These are phyloP conservation scores for Porites rus DNA, from an alignment of 92 coral and sea anemone species.

Conservation along the genomic window DNA sequence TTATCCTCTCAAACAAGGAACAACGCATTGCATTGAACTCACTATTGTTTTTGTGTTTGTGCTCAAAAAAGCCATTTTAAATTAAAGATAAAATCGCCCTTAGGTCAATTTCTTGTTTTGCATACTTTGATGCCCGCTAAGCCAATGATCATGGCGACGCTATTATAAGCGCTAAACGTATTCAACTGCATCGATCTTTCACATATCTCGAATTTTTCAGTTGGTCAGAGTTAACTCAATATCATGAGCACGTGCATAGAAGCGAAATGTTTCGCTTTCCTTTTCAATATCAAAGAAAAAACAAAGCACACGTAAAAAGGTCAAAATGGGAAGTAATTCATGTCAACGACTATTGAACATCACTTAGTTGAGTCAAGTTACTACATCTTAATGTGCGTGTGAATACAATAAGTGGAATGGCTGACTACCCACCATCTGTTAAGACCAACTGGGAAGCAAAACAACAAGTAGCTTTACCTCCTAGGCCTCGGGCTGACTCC, in stretches of 20 bases:
- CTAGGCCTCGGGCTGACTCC: conserved; percentile 11
- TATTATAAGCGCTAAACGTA: not conserved
- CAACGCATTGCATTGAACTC: too few relatives aligned
- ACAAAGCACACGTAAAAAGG: not conserved
- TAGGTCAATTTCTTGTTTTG: conserved; percentile 14
- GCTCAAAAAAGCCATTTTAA: not conserved
- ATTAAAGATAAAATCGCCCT: not conserved
- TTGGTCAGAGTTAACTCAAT: not conserved
- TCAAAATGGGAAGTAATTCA: too few relatives aligned
- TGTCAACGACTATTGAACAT: not conserved
- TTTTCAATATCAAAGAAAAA: not conserved
- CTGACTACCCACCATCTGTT: conserved; percentile 5
- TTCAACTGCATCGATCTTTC: not conserved
- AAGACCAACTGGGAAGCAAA: not conserved
- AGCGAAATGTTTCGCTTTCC: conserved; percentile 13
- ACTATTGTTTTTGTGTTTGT: too few relatives aligned
- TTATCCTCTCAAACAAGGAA: too few relatives aligned
- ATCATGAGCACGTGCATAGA: not conserved
- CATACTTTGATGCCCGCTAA: not conserved
- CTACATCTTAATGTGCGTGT: too few relatives aligned
- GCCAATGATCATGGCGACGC: not conserved
- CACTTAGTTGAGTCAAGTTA: too few relatives aligned
- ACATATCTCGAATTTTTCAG: not conserved
- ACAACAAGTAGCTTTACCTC: not conserved
- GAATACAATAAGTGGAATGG: not conserved